Conservation (phyloP, 2,797 vertebrate species). For the Sphaeramia orbicularis region DNA sequence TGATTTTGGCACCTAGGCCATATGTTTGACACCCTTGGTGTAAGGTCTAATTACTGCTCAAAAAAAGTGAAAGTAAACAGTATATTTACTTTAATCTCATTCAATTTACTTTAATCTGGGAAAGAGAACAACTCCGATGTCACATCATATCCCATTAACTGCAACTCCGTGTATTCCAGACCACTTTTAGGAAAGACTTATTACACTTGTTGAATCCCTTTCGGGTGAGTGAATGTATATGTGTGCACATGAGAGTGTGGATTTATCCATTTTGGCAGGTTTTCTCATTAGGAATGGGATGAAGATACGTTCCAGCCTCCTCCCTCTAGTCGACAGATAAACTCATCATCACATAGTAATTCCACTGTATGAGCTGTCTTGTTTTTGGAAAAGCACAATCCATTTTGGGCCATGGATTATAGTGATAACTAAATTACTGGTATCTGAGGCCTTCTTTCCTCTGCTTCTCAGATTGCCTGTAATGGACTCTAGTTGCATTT, state of each 20-base stretch:
- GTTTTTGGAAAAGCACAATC: constrained; percentile 5
- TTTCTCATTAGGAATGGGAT: constrained; percentile 30
- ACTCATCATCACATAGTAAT: constrained; percentile 51
- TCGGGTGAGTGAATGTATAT: background rate
- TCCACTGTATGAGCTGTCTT: constrained; percentile 14
- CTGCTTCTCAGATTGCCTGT: constrained; percentile 43
- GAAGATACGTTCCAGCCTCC: background rate
- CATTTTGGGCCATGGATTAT: constrained; percentile 8
- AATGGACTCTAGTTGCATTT: constrained; percentile 62
- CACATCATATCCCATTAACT: constrained; percentile 35
- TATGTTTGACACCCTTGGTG: too few species aligned
- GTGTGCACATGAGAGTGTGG: background rate
- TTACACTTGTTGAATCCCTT: background rate
- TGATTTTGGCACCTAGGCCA: too few species aligned
- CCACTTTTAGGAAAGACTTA: constrained; percentile 30
- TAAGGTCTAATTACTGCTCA: constrained; percentile 9
- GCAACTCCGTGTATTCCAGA: constrained; percentile 34
- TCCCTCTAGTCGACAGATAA: constrained; percentile 45
- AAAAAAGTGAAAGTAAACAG: constrained; percentile 21
- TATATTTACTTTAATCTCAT: constrained; percentile 27
- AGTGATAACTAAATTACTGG: constrained; percentile 45
- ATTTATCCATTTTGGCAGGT: constrained; percentile 34
- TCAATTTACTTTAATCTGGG: constrained; percentile 20
- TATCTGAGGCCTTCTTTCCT: constrained; percentile 25
- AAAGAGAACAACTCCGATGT: constrained; percentile 32